A percentile compares a stretch with the other conserved stretches of the same genome.
phyloP scores from a whole-genome alignment of 2,113 vertebrate genomes.

The Aphyosemion australe region DNA sequence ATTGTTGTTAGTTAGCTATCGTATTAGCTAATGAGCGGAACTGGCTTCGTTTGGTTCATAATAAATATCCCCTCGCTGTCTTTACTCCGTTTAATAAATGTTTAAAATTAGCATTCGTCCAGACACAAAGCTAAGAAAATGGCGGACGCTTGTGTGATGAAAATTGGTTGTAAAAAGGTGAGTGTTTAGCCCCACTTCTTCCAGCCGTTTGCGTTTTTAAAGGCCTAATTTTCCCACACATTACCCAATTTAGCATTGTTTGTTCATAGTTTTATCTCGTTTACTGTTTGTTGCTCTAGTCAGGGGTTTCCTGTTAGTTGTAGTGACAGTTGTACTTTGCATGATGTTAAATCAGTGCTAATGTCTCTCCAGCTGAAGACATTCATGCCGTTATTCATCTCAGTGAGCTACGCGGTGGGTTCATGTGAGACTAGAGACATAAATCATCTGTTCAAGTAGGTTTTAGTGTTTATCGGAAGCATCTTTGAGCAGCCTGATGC shows the following conservation, averaged over 20 bases:
- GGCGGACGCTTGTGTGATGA: slow-evolving; percentile 64
- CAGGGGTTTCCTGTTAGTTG: neutral
- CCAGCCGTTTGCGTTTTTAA: slow-evolving; percentile 6
- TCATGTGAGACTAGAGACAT: neutral
- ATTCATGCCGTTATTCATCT: slow-evolving; percentile 11
- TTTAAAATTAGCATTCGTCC: slow-evolving; percentile 48
- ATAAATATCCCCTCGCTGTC: rapidly evolving
- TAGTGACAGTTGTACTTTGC: neutral
- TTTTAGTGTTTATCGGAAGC: neutral
- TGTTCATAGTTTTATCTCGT: neutral
- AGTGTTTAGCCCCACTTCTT: slow-evolving; percentile 26
- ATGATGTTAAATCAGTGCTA: slow-evolving; percentile 28
- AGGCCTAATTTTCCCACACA: neutral
- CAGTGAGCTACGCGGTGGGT: neutral
- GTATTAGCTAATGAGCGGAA: rapidly evolving
- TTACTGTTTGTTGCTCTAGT: neutral
- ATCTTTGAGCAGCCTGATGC: slow-evolving; percentile 10
- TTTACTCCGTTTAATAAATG: neutral
- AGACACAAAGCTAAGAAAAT: slow-evolving; percentile 73
- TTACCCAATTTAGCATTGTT: neutral
- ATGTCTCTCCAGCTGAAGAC: slow-evolving; percentile 32
- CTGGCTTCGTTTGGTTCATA: rapidly evolving
- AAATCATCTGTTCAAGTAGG: neutral
- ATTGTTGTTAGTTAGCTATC: neutral
- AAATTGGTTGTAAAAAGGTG: slow-evolving; percentile 37